Conservation (phyloP, 2,888 invertebrate genomes). For the Phlogophora meticulosa region DNA sequence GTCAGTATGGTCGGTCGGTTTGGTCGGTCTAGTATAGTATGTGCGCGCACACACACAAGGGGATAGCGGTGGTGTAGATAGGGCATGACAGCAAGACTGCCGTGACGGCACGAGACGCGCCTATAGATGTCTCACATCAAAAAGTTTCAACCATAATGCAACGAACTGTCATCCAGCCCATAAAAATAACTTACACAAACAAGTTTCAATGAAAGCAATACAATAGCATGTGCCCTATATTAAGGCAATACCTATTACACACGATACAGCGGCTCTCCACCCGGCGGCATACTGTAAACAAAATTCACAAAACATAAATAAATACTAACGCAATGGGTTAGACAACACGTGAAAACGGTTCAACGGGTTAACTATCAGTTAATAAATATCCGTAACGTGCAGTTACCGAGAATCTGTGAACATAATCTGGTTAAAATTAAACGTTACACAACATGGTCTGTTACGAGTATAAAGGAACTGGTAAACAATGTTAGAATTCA, state of each 20-base stretch:
- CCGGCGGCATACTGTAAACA: slow-evolving; percentile 54
- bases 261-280: slow-evolving; percentile 27
- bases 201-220: slow-evolving; percentile 22
- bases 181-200: slow-evolving; percentile 40
- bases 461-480: slow-evolving; percentile 34
- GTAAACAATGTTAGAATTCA: slow-evolving; percentile 51
- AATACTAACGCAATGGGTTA: slow-evolving; percentile 68
- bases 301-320: slow-evolving; percentile 71
- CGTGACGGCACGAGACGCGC: too few relatives aligned
- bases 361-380: slow-evolving; percentile 77
- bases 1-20: too few relatives aligned
- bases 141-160: slow-evolving; percentile 3
- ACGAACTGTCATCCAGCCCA: slow-evolving; percentile 16
- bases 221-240: slow-evolving; percentile 45
- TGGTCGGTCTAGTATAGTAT: too few relatives aligned
- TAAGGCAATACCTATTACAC: slow-evolving; percentile 10
- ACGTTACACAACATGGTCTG: slow-evolving; percentile 58
- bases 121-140: too few relatives aligned
- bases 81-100: too few relatives aligned
- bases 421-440: slow-evolving; percentile 73
- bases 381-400: slow-evolving; percentile 74
- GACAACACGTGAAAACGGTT: slow-evolving; percentile 71
- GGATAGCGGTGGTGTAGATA: too few relatives aligned
- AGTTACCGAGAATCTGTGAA: slow-evolving; percentile 73
- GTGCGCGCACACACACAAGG: too few relatives aligned